These are phyloP conservation scores for Nycticebus coucang DNA, from an alignment of 2,113 vertebrate species.

Conservation along the genomic window DNA sequence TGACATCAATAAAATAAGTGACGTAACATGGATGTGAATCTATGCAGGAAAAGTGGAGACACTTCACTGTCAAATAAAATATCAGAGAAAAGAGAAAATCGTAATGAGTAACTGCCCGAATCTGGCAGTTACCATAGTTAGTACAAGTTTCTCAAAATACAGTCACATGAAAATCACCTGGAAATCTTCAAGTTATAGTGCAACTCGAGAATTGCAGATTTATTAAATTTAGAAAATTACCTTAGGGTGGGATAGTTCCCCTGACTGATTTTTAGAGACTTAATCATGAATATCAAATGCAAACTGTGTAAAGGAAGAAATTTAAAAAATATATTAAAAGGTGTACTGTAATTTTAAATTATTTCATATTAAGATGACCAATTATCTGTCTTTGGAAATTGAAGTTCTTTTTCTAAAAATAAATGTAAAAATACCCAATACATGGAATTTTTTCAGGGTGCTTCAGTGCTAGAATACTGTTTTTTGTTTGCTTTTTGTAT, in stretches of 20 bases:
- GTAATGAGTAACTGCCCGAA: background rate
- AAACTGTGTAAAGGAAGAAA: conserved; percentile 3
- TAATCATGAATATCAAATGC: background rate
- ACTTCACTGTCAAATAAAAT: background rate
- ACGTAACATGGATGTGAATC: background rate
- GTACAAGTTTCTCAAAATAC: background rate
- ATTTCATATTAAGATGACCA: conserved; percentile 19
- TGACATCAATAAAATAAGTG: background rate
- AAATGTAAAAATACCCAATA: background rate
- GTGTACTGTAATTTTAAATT: background rate
- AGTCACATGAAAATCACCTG: background rate
- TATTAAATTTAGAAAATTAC: conserved; percentile 27
- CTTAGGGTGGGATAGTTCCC: background rate
- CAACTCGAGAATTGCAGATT: background rate
- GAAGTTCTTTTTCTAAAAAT: conserved; percentile 15
- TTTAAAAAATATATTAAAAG: conserved; percentile 23
- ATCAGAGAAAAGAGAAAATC: background rate
- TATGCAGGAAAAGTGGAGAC: background rate
- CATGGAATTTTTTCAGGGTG: background rate
- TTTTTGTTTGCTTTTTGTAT: background rate
- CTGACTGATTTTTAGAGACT: conserved; percentile 4
- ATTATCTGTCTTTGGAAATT: conserved; percentile 18
- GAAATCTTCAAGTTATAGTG: background rate
- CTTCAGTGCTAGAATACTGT: background rate
- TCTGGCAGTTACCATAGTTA: background rate